Percentiles rank a stretch among this genome's conserved stretches.
These are phyloP conservation scores for Diadromus collaris DNA, from an alignment of 2,888 invertebrate genomes.

Conservation along the genomic window DNA sequence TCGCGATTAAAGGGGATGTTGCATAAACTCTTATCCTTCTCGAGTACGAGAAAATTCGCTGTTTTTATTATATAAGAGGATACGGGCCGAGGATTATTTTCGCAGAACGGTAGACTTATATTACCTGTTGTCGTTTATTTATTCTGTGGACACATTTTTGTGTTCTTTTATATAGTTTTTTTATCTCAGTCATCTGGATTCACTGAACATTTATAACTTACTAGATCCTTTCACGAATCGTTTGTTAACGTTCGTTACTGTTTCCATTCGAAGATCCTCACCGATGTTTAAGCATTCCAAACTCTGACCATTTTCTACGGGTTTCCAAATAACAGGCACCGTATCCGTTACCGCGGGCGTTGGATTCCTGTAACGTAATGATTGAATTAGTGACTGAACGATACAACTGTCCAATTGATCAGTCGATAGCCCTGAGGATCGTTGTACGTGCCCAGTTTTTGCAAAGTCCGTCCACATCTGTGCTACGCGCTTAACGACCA, in stretches of 20 bases:
- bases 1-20: neutral
- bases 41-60: neutral
- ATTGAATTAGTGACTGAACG: neutral
- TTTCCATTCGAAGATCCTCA: conserved; percentile 66
- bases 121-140: neutral
- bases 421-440: neutral
- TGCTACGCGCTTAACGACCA: conserved; percentile 69
- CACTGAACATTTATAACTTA: conserved; percentile 14
- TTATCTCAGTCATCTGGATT: neutral
- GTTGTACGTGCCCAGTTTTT: conserved; percentile 72
- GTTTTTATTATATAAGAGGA: neutral
- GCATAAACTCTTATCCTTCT: neutral
- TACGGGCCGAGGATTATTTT: neutral
- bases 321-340: conserved; percentile 70
- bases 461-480: conserved; percentile 78
- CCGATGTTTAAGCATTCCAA: conserved; percentile 70
- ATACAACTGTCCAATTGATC: neutral
- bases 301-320: conserved; percentile 62
- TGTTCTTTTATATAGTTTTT: neutral
- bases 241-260: conserved; percentile 53
- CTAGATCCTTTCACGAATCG: conserved; percentile 25
- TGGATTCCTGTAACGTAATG: conserved; percentile 69
- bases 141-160: neutral
- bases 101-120: neutral
- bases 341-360: conserved; percentile 67